phyloP scores from a whole-genome alignment of 2,113 vertebrate genomes.

The Ornithorhynchus anatinus region DNA sequence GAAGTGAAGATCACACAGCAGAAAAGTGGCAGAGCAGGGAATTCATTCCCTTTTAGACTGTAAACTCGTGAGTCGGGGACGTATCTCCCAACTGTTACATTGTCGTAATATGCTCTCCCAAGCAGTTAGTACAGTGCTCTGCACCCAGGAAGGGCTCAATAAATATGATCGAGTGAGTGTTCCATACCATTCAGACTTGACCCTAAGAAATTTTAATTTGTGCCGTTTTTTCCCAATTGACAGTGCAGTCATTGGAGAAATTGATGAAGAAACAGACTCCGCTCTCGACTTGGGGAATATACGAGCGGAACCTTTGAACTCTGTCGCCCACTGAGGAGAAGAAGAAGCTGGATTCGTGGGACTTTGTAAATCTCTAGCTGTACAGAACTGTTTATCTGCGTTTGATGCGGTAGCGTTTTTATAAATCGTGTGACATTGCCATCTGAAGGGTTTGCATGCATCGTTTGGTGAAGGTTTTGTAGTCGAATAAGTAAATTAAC shows the following conservation, averaged over 20 bases:
- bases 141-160: no score
- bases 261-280: constrained; percentile 97
- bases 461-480: constrained; percentile 58
- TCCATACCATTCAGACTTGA: no score
- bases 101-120: no score
- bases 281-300: constrained; percentile 95
- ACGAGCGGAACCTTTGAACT: constrained; percentile 94
- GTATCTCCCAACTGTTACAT: no score
- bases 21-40: no score
- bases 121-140: no score
- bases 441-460: constrained; percentile 41
- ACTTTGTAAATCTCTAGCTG: constrained; percentile 72
- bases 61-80: no score
- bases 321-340: constrained; percentile 87
- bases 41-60: no score
- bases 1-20: no score
- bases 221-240: constrained; percentile 1
- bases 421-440: constrained; percentile 48
- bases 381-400: constrained; percentile 67
- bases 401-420: constrained; percentile 51
- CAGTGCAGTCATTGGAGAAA: constrained; percentile 97
- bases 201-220: neutral
- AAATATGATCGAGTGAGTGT: no score
- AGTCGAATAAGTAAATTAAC: constrained; percentile 77
- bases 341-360: neutral